Base-by-base conservation (phyloP, 2,888 invertebrate species). In the Poecilobothrus nobilitatus region DNA sequence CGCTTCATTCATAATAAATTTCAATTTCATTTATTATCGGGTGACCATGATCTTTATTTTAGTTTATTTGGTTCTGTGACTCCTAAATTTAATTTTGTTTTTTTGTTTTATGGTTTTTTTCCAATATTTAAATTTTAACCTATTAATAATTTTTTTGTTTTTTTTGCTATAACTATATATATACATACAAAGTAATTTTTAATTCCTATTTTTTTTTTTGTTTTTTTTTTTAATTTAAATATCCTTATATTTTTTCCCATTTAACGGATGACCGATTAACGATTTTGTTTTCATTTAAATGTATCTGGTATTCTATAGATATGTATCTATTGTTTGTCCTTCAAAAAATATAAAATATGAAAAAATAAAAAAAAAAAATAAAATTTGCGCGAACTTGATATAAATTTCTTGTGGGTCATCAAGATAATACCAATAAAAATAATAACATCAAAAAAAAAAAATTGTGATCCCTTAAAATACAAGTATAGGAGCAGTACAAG, bases 221-320 rank as follows among this genome's bases (percentile, higher is more conserved):
- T 37, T 37, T 53, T 15, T 41, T 12, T 12, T 6, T 41, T 2
- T 41, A 41, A 41, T 41, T 41, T 41, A 12, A 9, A 41, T 12
- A 41, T 12, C 15, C 9, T 41, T 41, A 2, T 5, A 12, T 41
- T 18, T 53, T 53, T 53, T 53, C 53, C 53, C 53, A 53, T 53
- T 53, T 53, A 53, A 53, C 53, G 53, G 53, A 53, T 53, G 53
- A 53, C 53, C 53, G 53, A 53, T 53, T 53, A 53, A 53, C 15
- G 18, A 37, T 7, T 7, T 37, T 34, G 8, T 34, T 7, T 34
- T 7, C 34, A 8, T 8, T 7, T 15, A 44, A 10, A 44, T 44
- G 3, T 12, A 44, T 15, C 12, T 44, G 6, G 6, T 15, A 44
- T 18, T 53, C 6, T 18, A 53, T 53, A 53, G 10, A 37, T 53